phyloP scores from a whole-genome alignment of 2,113 vertebrate species.

The Oryzias woworae region DNA sequence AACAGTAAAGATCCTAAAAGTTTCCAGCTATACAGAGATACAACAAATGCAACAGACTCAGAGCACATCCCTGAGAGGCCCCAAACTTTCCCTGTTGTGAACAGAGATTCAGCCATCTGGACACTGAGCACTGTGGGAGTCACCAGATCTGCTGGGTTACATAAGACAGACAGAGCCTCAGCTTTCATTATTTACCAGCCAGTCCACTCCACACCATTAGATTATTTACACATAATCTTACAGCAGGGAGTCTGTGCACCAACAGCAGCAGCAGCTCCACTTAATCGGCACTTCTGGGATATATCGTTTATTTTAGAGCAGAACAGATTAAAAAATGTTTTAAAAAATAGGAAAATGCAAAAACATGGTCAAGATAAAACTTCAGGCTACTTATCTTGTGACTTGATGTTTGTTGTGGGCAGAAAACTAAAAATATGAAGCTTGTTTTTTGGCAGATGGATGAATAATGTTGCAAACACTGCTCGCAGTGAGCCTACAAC shows the following conservation, averaged over 20 bases:
- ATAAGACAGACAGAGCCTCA: constrained; percentile 45
- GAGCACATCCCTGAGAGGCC: constrained; percentile 1
- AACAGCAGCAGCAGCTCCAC: background rate
- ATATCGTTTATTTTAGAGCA: background rate
- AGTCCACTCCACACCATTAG: constrained; percentile 42
- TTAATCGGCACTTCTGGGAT: too few relatives aligned
- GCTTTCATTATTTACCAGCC: constrained; percentile 55
- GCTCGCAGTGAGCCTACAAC: too few relatives aligned
- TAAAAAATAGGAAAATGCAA: background rate
- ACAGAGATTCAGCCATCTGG: constrained; percentile 62
- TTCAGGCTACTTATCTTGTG: too few relatives aligned
- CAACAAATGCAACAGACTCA: background rate
- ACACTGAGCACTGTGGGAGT: constrained; percentile 48
- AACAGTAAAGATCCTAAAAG: background rate
- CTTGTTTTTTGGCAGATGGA: too few relatives aligned
- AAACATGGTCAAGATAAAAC: background rate
- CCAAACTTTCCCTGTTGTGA: constrained; percentile 15
- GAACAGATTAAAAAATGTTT: background rate
- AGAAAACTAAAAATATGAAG: too few relatives aligned
- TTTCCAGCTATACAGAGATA: background rate
- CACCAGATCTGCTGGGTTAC: constrained; percentile 59
- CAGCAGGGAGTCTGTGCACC: background rate
- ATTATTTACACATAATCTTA: constrained; percentile 49
- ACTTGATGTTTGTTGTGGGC: too few relatives aligned
- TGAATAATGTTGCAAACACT: too few relatives aligned